Base-by-base conservation (phyloP, 2,797 vertebrate species). In the Pagetopsis macropterus region DNA sequence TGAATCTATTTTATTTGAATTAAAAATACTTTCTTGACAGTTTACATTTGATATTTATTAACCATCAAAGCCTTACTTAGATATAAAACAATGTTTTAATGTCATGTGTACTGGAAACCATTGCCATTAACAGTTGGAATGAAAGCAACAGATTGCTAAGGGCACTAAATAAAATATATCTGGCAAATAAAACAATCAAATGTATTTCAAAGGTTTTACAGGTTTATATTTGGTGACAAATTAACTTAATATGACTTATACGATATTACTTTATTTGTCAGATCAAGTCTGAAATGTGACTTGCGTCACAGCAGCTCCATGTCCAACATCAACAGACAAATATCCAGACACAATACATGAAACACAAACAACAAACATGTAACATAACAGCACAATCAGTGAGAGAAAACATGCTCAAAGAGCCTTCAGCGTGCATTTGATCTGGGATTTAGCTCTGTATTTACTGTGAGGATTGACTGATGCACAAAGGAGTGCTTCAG, bases 121-220 rank as follows among this genome's bases (percentile, higher is more conserved):
- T 5, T 72, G 4, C 7, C 17, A 17, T 9, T 50, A 14, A 56
- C 12, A 17, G 9, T 9, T 41, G 13, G 13, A 52, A 45, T 50
- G 2, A 45, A 62, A 50, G 48, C 50, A 61, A 41, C 44, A 27
- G n/a, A 44, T 43, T 59, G n/a, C 7, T 69, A 51, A 72, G 46
- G 33, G 3, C 11, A 23, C 23, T 50, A 19, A 27, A 49, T 27
- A 5, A 4, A 31, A 45, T 16, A 1, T 6, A 54, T 60, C 37
- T 1, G 41, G 15, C 33, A 13, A 2, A 50, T 51, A 31, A 52
- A 62, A 58, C 23, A 1, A 17, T 45, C 0, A 57, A 9, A 46
- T n/a, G 9, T 43, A 21, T 46, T 57, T 23, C 1, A 48, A 33
- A 3, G 10, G 14, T 19, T 23, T 2, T 2, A 6, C 11, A 4